Base-by-base conservation (phyloP, 37 sponge, comb jelly and placozoan genomes). In the Geodia barretti region DNA sequence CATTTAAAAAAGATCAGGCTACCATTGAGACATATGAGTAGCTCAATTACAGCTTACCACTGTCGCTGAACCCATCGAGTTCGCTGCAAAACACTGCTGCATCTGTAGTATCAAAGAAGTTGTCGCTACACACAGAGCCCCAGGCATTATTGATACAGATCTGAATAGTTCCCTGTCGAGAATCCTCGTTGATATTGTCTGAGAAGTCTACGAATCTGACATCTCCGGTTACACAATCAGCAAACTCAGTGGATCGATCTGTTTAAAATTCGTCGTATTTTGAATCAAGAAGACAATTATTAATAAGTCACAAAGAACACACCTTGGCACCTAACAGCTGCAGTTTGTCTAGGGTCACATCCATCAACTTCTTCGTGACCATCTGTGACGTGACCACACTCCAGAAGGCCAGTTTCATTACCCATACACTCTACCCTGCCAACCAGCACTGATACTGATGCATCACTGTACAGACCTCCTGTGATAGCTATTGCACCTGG, bases 131-230 rank as follows among this genome's bases (percentile, higher is more conserved):
- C 36, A 85, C 65, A 39, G 86, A 78, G 2, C 86, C 86, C 86
- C 86, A 85, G 42, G 86, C 86, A 69, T 85, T 78, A 73, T 85
- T 85, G 33, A 85, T 72, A 41, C 86, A 85, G 24, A 85, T 62
- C 38, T 85, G 78, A 11, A 85, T 64, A 61, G 71, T 76, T 28
- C 84, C 84, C 37, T 76, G 69, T 32, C 34, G 47, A 4, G 41
- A 66, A 34, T 69, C 40, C 1, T 7, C 34, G 23, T 72, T 35
- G 7, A 47, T 7, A 23, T 37, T 34, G 3, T 70, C 42, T 28
- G 19, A 25, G 43, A 29, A 41, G 17, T 43, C 41, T 24, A 68
- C 77, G 30, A 84, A 76, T 30, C 84, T 69, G 40, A 84, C 70
- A 40, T 76, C 68, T 26, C 84, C 77, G 33, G 69, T 68, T n/a